These are phyloP conservation scores for Stictonetta naevosa DNA, from an alignment of 2,113 vertebrate species.

Conservation along the genomic window DNA sequence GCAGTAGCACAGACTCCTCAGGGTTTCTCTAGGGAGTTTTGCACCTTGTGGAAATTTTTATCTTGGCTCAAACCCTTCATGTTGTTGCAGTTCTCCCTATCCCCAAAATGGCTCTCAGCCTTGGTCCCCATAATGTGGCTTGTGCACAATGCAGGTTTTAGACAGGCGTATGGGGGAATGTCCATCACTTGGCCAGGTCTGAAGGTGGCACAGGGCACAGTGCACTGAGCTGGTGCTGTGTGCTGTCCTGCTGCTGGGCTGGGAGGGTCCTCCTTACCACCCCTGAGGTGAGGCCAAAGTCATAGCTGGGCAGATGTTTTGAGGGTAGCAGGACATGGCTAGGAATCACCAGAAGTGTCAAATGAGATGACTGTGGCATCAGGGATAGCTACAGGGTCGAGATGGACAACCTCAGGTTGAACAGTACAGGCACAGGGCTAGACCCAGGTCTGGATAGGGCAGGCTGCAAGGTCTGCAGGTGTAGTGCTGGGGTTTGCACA, in stretches of 20 bases:
- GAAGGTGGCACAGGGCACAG: not conserved
- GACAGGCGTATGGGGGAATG: not conserved
- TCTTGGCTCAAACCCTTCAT: not conserved
- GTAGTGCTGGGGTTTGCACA: not conserved
- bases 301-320: not conserved
- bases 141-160: not conserved
- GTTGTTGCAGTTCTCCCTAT: not conserved
- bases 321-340: not conserved
- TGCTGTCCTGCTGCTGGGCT: not conserved
- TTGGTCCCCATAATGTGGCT: not conserved
- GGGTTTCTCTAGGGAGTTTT: not conserved
- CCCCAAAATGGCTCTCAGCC: not conserved
- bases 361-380: not conserved
- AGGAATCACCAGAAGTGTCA: not conserved
- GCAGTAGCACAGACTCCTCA: rapidly evolving
- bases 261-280: not conserved
- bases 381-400: not conserved
- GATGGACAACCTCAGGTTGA: not conserved
- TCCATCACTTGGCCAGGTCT: not conserved
- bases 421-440: not conserved
- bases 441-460: not conserved
- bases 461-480: not conserved
- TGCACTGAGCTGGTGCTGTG: not conserved
- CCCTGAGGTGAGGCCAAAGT: not conserved
- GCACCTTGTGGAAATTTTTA: not conserved